These are phyloP conservation scores for Drosophila saltans DNA, from an alignment of 1,140 invertebrate genomes.

Conservation along the genomic window DNA sequence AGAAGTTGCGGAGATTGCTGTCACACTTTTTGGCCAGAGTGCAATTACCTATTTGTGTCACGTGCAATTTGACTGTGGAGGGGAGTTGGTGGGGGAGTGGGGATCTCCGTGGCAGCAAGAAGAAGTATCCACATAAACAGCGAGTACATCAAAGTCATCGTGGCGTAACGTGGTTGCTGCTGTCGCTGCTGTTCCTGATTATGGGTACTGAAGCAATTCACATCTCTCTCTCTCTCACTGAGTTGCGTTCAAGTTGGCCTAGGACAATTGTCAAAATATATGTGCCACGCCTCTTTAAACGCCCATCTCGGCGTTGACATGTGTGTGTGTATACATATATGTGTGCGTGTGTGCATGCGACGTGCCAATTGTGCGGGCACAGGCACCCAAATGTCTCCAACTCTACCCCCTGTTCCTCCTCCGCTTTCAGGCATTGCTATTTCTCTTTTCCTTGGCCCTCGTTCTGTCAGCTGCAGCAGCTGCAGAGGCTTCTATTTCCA, in stretches of 20 bases:
- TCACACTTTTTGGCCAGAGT: constrained; percentile 24
- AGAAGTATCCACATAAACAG: constrained; percentile 13
- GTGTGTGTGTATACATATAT: background rate
- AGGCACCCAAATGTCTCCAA: constrained; percentile 15
- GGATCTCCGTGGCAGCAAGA: background rate
- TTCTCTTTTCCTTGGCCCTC: background rate
- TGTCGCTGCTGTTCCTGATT: constrained; percentile 23
- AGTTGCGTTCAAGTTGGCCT: constrained; percentile 7
- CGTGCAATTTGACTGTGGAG: constrained; percentile 22
- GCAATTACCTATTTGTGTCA: constrained; percentile 40
- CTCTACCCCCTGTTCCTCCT: background rate
- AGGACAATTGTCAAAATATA: constrained; percentile 20
- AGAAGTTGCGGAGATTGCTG: constrained; percentile 2
- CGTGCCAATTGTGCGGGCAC: constrained; percentile 23
- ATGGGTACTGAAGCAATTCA: constrained; percentile 22
- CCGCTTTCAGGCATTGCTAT: no score
- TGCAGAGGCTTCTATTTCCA: constrained; percentile 10
- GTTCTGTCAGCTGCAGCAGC: constrained; percentile 15
- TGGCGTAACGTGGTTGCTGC: constrained; percentile 24
- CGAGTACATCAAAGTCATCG: constrained; percentile 20
- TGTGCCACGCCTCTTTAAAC: background rate
- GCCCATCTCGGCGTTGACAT: background rate
- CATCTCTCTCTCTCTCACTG: background rate
- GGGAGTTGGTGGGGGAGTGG: no score
- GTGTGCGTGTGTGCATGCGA: background rate